Percentiles rank a stretch among this genome's conserved stretches.
Conservation (phyloP, 1,140 invertebrate species). For the Bradynema listronoti region DNA sequence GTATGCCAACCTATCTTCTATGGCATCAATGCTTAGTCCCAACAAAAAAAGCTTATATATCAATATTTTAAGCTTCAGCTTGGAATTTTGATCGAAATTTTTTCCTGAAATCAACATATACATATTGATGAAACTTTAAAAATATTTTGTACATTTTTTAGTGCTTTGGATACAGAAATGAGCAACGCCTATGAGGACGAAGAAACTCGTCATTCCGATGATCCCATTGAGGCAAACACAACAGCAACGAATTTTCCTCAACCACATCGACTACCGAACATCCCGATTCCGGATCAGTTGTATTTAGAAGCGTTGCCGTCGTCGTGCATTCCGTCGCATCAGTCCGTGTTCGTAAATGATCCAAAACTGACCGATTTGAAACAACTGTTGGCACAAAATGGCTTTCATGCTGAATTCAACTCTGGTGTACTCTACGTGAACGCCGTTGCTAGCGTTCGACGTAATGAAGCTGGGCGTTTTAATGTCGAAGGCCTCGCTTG, state of each 20-base stretch:
- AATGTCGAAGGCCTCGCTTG: slow-evolving; percentile 85
- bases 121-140: no score
- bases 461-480: slow-evolving; percentile 80
- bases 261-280: background rate
- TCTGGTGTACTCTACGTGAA: slow-evolving; percentile 90
- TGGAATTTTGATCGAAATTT: no score
- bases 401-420: slow-evolving; percentile 84
- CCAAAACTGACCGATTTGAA: slow-evolving; percentile 92
- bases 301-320: slow-evolving; percentile 45
- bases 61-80: no score
- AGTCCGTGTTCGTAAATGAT: slow-evolving; percentile 86
- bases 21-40: no score
- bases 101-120: no score
- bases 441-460: slow-evolving; percentile 78
- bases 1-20: no score
- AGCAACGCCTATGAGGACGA: no score
- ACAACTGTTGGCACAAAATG: slow-evolving; percentile 77
- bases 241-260: background rate
- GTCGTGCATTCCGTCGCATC: slow-evolving; percentile 66
- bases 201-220: background rate
- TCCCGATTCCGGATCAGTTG: slow-evolving; percentile 29
- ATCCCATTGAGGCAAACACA: slow-evolving; percentile 1
- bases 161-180: no score
- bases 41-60: no score
- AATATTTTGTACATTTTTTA: no score